Base-by-base conservation (phyloP, 1,140 invertebrate genomes). In the Cotesia glomerata region DNA sequence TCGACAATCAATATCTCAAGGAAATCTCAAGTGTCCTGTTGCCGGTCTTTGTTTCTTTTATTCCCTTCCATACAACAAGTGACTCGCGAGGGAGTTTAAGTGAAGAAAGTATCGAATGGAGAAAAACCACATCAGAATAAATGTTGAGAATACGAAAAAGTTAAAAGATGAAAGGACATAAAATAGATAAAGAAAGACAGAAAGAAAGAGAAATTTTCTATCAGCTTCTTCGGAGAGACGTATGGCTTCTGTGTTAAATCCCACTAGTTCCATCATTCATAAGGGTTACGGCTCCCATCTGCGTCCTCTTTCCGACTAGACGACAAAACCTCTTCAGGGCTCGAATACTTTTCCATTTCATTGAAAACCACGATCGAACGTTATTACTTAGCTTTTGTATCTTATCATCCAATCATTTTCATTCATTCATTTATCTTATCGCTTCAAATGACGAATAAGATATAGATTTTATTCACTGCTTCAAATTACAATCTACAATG, bases 201-300 rank as follows among this genome's bases (percentile, higher is more conserved):
- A 59, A 32, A 2, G 26, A 56, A 35, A 69, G 9, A 35, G n/a
- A 14, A 39, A 39, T 72, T 18, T 72, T 61, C 61, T n/a, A 61
- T 64, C 62, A 39, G 26, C 39, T 64, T 64, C 56, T 51, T 54
- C 52, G 56, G 26, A 35, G 59, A 61, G 51, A 66, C 64, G 32
- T 72, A 72, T 14, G 56, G 64, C 26, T 67, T 72, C 71, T n/a
- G 34, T 39, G 35, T 63, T 67, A 62, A 69, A 64, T 72, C 62
- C 52, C 34, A 67, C 54, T 67, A 61, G 52, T 61, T 72, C 71
- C 71, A 67, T 72, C 71, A 72, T 72, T 72, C 71, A 67, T 72
- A 61, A 72, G 54, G 54, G 56, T 34, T 45, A 13, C 32, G 64
- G 26, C 35, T 67, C 34, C 66, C 52, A 68, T 66, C 62, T 71